Evolutionary conservation across 2,888 invertebrate species (phyloP).

Genomic region (Archaeoteleia sp.): DNA sequence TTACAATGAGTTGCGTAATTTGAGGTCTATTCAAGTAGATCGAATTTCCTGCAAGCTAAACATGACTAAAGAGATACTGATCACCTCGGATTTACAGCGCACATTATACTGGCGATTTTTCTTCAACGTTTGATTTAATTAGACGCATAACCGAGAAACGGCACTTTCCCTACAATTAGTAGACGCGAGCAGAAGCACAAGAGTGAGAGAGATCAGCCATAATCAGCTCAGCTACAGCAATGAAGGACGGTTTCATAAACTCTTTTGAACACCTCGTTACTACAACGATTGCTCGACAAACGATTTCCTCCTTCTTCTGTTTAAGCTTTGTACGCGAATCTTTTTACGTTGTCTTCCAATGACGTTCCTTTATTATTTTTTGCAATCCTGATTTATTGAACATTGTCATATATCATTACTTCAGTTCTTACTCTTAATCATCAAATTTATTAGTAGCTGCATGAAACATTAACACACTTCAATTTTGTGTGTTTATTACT

Average conservation of each 20-base stretch:
- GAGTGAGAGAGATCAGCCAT: conserved; percentile 20
- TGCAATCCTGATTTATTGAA: neutral
- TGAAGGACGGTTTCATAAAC: conserved; percentile 9
- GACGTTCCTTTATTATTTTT: neutral
- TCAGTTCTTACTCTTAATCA: neutral
- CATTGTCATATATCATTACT: neutral
- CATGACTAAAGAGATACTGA: conserved; percentile 17
- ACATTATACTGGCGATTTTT: conserved; percentile 42
- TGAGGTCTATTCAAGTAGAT: conserved; percentile 20
- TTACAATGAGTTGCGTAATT: conserved; percentile 20
- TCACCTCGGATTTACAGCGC: conserved; percentile 22
- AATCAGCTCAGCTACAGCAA: conserved; percentile 6
- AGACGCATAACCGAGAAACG: conserved; percentile 49
- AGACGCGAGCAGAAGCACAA: conserved; percentile 32
- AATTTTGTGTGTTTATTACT: too few relatives aligned
- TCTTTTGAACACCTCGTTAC: neutral
- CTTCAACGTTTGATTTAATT: conserved; percentile 60
- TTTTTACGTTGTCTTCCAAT: neutral
- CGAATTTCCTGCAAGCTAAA: conserved; percentile 42
- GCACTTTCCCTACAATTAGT: conserved; percentile 65
- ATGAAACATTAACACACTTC: neutral
- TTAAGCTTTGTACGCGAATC: neutral
- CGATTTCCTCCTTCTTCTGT: neutral
- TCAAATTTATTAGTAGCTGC: neutral
- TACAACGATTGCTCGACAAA: neutral